Conservation (phyloP, 2,888 invertebrate species). For the Coecobrya sp. region DNA sequence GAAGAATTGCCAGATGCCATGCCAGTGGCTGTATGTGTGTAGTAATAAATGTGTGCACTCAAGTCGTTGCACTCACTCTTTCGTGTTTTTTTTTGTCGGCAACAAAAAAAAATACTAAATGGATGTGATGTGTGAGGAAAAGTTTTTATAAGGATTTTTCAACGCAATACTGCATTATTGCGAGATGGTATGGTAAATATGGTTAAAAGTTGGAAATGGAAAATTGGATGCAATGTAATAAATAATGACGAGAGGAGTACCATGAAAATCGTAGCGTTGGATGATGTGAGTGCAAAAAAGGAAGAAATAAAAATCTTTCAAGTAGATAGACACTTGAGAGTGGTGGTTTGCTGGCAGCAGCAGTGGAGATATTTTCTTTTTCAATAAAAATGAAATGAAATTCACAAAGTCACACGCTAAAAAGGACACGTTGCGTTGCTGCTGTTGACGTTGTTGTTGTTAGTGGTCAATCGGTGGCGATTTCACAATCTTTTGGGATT, state of each 20-base stretch:
- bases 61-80: slow-evolving; percentile 80
- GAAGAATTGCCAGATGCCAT: neutral
- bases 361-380: neutral
- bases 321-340: neutral
- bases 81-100: neutral
- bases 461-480: neutral
- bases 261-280: too few species aligned
- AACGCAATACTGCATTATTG: neutral
- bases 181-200: too few species aligned
- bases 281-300: too few species aligned
- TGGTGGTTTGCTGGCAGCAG: neutral
- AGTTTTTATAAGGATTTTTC: too few species aligned
- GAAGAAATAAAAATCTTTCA: neutral
- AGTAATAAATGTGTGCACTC: neutral
- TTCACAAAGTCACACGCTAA: neutral
- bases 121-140: neutral
- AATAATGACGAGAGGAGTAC: too few species aligned
- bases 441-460: neutral
- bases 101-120: slow-evolving; percentile 7
- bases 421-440: too few species aligned
- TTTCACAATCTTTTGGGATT: slow-evolving; percentile 30
- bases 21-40: slow-evolving; percentile 27
- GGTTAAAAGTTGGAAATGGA: too few species aligned
- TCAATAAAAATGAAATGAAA: neutral
- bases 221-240: too few species aligned